phyloP scores from a whole-genome alignment of 2,113 vertebrate genomes.

The Mesocricetus auratus region DNA sequence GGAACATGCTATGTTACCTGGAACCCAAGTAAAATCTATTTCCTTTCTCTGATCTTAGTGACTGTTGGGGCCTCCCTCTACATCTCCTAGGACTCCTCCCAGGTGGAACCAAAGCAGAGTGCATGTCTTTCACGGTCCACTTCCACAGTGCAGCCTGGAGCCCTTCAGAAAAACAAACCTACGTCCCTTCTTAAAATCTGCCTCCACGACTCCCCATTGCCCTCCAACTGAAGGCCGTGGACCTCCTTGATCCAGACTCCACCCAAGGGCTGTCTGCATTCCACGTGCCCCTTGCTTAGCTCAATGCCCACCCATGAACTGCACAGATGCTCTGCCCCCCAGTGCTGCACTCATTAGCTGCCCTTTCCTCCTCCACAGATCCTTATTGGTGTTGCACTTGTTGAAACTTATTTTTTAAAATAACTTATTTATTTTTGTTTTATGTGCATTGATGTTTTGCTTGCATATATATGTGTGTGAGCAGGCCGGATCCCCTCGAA shows the following conservation, averaged over 20 bases:
- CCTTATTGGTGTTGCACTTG: neutral
- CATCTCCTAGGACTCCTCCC: neutral
- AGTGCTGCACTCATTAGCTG: no score
- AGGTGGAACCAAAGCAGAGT: neutral
- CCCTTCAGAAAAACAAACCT: neutral
- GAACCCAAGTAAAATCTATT: neutral
- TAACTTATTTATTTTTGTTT: no score
- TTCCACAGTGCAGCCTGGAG: neutral
- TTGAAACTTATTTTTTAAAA: neutral
- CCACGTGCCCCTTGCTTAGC: neutral
- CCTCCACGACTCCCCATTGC: neutral
- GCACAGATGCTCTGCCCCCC: neutral
- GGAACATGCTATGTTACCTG: neutral
- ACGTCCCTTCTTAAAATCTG: neutral
- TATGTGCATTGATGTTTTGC: no score
- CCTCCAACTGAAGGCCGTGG: slow-evolving; percentile 19
- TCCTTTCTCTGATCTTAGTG: neutral
- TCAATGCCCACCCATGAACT: neutral
- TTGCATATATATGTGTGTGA: no score
- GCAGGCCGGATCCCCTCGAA: no score
- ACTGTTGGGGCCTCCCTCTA: neutral
- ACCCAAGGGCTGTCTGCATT: neutral
- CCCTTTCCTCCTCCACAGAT: neutral
- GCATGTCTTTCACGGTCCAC: neutral
- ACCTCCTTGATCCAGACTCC: neutral